A percentile compares a stretch with the other conserved stretches of the same genome.
Evolutionary conservation across 2,113 vertebrate species (phyloP).

Genomic region (Stegostoma tigrinum): DNA sequence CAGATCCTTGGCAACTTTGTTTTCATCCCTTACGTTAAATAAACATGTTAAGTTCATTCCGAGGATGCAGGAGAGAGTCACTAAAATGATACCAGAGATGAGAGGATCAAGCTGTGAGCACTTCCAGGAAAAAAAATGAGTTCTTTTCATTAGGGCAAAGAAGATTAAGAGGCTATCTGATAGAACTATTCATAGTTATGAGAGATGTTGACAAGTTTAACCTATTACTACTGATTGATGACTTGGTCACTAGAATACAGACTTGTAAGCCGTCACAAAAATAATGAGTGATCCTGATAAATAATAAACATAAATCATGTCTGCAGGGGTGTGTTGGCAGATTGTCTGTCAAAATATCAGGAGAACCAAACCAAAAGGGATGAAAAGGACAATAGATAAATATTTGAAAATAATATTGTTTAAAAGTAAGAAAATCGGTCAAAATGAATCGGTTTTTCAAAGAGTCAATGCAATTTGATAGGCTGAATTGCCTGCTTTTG

Average conservation of each 20-base stretch:
- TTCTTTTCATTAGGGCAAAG: not conserved
- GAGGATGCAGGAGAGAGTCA: no score
- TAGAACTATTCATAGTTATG: not conserved
- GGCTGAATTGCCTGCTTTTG: not conserved
- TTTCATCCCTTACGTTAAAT: no score
- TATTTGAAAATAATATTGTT: not conserved
- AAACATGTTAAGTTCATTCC: no score
- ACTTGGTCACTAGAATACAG: not conserved
- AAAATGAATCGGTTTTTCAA: not conserved
- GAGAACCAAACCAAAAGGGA: not conserved
- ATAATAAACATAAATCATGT: no score
- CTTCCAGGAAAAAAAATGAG: not conserved
- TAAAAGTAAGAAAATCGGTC: not conserved
- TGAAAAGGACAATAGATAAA: not conserved
- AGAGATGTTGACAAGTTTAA: not conserved
- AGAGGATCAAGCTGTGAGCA: not conserved
- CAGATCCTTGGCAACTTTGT: no score
- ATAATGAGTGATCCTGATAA: not conserved
- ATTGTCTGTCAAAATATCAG: not conserved
- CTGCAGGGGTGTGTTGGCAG: not conserved
- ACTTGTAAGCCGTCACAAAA: not conserved
- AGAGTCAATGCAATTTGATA: not conserved
- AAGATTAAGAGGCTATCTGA: not conserved
- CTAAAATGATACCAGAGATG: no score
- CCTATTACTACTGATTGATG: not conserved